Base-by-base conservation (phyloP, 2,888 invertebrate species). In the Tanypteryx hageni region DNA sequence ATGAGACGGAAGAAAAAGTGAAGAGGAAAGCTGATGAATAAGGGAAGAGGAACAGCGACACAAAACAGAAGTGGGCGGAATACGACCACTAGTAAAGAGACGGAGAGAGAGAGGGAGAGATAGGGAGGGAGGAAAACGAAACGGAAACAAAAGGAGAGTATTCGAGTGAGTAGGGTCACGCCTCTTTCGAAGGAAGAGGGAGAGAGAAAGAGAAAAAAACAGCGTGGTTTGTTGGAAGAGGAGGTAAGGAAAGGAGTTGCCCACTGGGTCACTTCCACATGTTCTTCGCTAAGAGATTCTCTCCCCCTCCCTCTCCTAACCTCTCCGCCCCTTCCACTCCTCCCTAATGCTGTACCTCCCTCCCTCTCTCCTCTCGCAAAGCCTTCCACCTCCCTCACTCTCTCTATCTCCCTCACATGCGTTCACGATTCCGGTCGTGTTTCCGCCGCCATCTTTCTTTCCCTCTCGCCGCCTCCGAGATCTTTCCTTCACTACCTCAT, bases 261-360 rank as follows among this genome's bases (percentile, higher is more conserved):
- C 85, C 85, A 85, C 57, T 85, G 58, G 57, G 85, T 58, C 85
- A 85, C 58, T 58, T 85, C 58, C 22, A n/a, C 58, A 58, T 57
- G 57, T 58, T 85, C 10, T 58, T n/a, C n/a, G 58, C 22, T n/a
- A 58, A 58, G 18, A 57, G 85, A 58, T 58, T 85, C 58, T 22
- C 9, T 57, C 22, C n/a, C 58, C 56, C 56, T 14, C 27, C 82
- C 83, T 44, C 44, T 83, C 16, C 18, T 13, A 14, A 4, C 18
- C 18, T 22, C 76, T 76, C 81, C 81, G 16, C 81, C 64, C 22
- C 13, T 22, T 81, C n/a, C 22, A 81, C 85, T 58, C 58, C 59
- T 27, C 27, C 86, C 22, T 14, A 76, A 44, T 44, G 44, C 82
- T 4, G 0, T 85, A 11, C 11, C 9, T 57, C 22, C n/a, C 58